Percentiles rank a stretch among this genome's conserved stretches.
These are phyloP conservation scores for Moxostoma hubbsi DNA, from an alignment of 2,797 vertebrate species.

Conservation along the genomic window DNA sequence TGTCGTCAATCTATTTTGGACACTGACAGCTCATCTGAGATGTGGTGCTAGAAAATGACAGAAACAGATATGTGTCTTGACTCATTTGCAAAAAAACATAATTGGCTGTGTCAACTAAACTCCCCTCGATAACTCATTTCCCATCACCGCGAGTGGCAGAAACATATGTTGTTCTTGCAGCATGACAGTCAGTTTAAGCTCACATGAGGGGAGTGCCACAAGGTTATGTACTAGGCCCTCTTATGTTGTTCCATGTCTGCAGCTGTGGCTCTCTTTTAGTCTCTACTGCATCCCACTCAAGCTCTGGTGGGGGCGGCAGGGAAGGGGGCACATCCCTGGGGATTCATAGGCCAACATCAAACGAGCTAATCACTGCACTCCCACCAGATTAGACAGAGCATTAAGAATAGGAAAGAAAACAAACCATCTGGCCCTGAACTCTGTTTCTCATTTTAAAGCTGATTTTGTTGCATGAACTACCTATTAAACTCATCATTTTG, in stretches of 20 bases:
- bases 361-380: constrained; percentile 49
- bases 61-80: no score
- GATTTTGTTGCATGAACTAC: constrained; percentile 27
- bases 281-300: constrained; percentile 15
- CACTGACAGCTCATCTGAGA: no score
- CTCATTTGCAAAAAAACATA: no score
- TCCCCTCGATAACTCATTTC: no score
- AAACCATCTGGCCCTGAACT: constrained; percentile 43
- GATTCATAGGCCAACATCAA: constrained; percentile 55
- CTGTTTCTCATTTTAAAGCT: constrained; percentile 11
- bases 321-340: constrained; percentile 43
- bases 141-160: no score
- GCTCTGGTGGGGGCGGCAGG: constrained; percentile 30
- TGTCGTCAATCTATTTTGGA: no score
- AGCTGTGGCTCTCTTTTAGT: constrained; percentile 56
- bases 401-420: constrained; percentile 46
- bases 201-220: constrained; percentile 27
- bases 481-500: constrained; percentile 28
- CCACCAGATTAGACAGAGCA: constrained; percentile 27
- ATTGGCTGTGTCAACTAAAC: no score
- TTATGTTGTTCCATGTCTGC: constrained; percentile 40
- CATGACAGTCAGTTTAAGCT: constrained; percentile 1
- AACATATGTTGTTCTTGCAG: no score
- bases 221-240: constrained; percentile 35
- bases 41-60: no score